Evolutionary conservation across 2,888 invertebrate species (phyloP), one percentile per base, ranked within the genome.

Genomic region (Cantharis rustica): DNA sequence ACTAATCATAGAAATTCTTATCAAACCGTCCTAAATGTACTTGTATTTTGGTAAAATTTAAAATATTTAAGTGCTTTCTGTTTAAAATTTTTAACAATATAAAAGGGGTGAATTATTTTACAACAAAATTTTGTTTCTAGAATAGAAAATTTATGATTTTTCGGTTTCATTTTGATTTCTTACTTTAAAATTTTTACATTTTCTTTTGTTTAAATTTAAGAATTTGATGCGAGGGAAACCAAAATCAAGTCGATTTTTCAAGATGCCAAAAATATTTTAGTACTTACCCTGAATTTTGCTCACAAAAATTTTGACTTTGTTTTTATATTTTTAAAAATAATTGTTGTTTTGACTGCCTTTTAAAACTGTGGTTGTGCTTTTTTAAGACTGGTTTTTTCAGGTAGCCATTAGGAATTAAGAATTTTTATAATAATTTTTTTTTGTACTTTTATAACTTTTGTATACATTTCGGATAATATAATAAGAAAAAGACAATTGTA

Each of bases 361-460:
- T 72, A 15, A 17, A 31, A 72, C 47, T 72, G 72, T 72, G 66
- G 72, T 72, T 72, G 72, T 72, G 72, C 72, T 66, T 72, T 72
- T 64, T 72, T 31, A 66, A 72, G 72, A 72, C 72, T 72, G 72
- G 72, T 72, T 72, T 68, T 68, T 72, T 72, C 63, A 72, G 66
- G 66, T 72, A 72, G 63, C 15, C 47, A 23, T 26, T 66, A 31
- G 62, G 27, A 64, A 17, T n/a, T 64, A 71, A 11, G 63, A 31
- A n/a, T 16, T 23, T 16, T 71, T 31, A 66, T 66, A 64, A 47
- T 47, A 10, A 47, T 72, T 64, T 72, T 72, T 66, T 72, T 66
- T 66, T 72, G 71, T 17, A 71, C 62, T 69, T 69, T 47, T 47
- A 47, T 47, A 47, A 47, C 9, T 7, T 47, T 47, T 47, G 47